Conservation (phyloP, 2,113 vertebrate species). For the human (Homo sapiens) region GRCh38 chr4:160837501-160838000, state of each 20-base stretch:
- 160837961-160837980: neutral
- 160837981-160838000: neutral
- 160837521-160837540: neutral
- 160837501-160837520: rapidly evolving
- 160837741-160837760: neutral
- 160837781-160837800: neutral
- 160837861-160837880: neutral
- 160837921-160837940: neutral
- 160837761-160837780: neutral
- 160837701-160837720: neutral
- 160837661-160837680: neutral
- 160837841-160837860: neutral
- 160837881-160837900: neutral
- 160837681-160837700: neutral
- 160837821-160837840: neutral
- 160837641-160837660: neutral
- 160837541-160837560: neutral
- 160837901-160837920: neutral
- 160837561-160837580: neutral
- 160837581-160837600: neutral
- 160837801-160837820: neutral
- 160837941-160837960: neutral
- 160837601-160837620: neutral
- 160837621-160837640: neutral
- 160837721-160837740: neutral